Evolutionary conservation across 2,888 invertebrate genomes (phyloP).

Genomic region (Sabatieria punctata): DNA sequence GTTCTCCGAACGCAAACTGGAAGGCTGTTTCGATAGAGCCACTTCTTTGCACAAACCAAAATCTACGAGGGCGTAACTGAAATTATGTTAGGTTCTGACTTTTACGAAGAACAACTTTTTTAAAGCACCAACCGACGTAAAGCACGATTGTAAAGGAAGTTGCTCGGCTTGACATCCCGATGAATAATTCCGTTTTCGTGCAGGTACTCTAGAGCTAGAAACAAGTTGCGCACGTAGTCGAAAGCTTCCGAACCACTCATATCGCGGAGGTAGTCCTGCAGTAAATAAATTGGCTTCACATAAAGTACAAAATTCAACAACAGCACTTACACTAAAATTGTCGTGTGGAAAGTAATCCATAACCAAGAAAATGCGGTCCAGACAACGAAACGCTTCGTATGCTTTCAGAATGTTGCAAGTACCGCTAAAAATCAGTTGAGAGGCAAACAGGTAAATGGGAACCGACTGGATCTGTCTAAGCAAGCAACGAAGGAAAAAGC

Average conservation of each 20-base stretch:
- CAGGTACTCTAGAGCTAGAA: conserved; percentile 57
- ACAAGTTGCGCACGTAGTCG: conserved; percentile 59
- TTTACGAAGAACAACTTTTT: too few species aligned
- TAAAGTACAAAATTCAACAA: conserved; percentile 9
- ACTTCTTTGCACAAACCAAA: conserved; percentile 79
- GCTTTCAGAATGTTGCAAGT: too few species aligned
- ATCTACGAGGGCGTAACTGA: conserved; percentile 53
- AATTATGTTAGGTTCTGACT: conserved; percentile 8
- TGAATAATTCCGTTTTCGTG: conserved; percentile 70
- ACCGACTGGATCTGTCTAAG: too few species aligned
- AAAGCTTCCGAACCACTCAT: conserved; percentile 45
- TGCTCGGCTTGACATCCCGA: conserved; percentile 74
- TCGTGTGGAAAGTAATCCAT: conserved; percentile 75
- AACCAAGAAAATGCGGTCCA: conserved; percentile 63
- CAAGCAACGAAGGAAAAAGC: too few species aligned
- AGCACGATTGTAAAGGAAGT: conserved; percentile 61
- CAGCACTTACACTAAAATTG: conserved; percentile 50
- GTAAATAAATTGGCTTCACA: conserved; percentile 10
- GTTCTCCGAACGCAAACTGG: too few species aligned
- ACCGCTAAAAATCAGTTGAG: too few species aligned
- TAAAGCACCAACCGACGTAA: background rate
- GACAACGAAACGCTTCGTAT: too few species aligned
- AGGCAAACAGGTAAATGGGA: too few species aligned
- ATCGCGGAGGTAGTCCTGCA: conserved; percentile 50
- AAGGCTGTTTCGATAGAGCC: too few species aligned